These are phyloP conservation scores for Pteronotus mesoamericanus DNA, from an alignment of 2,797 vertebrate species.

Conservation along the genomic window DNA sequence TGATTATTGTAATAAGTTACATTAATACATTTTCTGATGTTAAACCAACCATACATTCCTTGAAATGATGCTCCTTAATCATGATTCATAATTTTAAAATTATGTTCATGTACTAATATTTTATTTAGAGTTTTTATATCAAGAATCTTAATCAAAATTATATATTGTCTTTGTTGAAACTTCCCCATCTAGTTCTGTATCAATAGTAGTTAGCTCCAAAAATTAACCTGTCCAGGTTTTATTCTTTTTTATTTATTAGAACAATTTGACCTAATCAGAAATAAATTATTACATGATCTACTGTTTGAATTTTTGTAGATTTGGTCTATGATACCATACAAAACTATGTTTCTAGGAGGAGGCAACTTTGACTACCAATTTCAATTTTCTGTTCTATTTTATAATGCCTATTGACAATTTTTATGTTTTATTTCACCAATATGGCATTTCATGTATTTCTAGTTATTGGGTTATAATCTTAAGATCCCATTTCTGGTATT, in stretches of 20 bases:
- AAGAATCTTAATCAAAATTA: neutral
- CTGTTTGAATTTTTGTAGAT: neutral
- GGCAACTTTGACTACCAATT: neutral
- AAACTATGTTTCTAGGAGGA: neutral
- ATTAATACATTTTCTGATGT: neutral
- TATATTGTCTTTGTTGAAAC: neutral
- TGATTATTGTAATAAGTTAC: neutral
- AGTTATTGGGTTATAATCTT: neutral
- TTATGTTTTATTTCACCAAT: neutral
- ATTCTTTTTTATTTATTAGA: neutral
- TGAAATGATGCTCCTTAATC: neutral
- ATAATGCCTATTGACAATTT: neutral
- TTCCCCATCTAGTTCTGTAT: neutral
- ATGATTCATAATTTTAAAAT: neutral
- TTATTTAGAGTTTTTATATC: neutral
- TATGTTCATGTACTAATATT: neutral
- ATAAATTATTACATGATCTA: neutral
- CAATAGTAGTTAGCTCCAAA: neutral
- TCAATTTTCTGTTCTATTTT: neutral
- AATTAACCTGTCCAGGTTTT: neutral
- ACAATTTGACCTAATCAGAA: neutral
- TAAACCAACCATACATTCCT: neutral
- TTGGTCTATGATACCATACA: neutral
- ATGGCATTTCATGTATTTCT: neutral
- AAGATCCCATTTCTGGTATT: neutral